Conservation (phyloP, 2,113 vertebrate genomes). For the Cochlearius cochlearius region DNA sequence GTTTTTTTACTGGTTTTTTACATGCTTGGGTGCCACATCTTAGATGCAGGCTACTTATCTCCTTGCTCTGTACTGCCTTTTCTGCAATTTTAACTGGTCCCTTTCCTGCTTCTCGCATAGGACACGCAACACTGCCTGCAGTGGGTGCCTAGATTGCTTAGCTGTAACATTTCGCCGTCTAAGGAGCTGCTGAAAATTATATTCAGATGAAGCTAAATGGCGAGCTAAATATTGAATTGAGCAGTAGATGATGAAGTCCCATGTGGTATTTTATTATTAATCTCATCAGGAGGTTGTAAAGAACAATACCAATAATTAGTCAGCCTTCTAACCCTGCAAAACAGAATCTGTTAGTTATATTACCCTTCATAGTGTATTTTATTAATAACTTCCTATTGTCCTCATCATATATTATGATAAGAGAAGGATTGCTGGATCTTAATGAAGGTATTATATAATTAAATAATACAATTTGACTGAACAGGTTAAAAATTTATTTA, state of each 20-base stretch:
- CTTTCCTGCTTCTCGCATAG: background rate
- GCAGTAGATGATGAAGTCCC: background rate
- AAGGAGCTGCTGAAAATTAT: background rate
- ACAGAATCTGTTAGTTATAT: background rate
- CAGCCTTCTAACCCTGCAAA: conserved; percentile 13
- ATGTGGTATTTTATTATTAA: conserved; percentile 43
- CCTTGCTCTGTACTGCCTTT: background rate
- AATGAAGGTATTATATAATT: background rate
- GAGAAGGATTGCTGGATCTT: background rate
- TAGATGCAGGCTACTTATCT: background rate
- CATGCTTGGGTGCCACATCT: background rate
- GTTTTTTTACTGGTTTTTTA: background rate
- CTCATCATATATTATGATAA: background rate
- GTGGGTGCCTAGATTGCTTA: background rate
- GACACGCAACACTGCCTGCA: background rate
- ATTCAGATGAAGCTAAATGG: conserved; percentile 24
- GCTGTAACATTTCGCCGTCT: background rate
- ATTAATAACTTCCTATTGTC: conserved; percentile 27
- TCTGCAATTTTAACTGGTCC: background rate
- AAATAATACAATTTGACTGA: background rate
- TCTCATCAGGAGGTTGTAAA: conserved; percentile 40
- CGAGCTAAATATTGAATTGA: conserved; percentile 32
- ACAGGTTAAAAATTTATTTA: background rate
- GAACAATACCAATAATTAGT: conserved; percentile 45
- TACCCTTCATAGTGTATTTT: background rate